Evolutionary conservation across 2,888 invertebrate genomes (phyloP).

Genomic region (Drosophila gaucha): DNA sequence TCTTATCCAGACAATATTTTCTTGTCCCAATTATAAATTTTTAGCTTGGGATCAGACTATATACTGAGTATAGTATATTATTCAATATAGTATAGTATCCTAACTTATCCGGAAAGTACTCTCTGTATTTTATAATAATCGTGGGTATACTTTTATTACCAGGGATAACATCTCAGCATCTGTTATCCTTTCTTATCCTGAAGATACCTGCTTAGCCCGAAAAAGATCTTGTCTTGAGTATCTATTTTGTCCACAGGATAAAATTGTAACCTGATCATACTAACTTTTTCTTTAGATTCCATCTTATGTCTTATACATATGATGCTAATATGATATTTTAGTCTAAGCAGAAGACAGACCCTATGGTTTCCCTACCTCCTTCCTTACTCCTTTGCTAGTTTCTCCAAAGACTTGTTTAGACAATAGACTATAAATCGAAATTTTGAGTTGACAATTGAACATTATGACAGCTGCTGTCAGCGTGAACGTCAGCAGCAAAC

Average conservation of each 20-base stretch:
- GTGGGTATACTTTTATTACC: too few species aligned
- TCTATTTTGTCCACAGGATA: too few species aligned
- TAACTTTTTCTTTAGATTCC: background rate
- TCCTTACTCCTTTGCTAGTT: too few species aligned
- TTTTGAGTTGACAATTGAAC: background rate
- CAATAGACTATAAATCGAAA: background rate
- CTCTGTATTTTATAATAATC: too few species aligned
- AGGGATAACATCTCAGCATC: too few species aligned
- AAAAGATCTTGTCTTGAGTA: too few species aligned
- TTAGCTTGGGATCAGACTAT: too few species aligned
- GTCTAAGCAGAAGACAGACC: background rate
- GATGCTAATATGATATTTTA: background rate
- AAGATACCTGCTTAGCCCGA: background rate
- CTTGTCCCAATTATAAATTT: too few species aligned
- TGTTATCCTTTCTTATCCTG: background rate
- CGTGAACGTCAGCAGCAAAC: constrained; percentile 2
- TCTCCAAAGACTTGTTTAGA: background rate
- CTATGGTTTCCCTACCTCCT: too few species aligned
- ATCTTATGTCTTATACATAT: background rate
- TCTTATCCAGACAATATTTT: too few species aligned
- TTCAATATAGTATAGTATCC: background rate
- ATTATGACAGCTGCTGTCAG: constrained; percentile 17
- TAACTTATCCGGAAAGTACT: background rate
- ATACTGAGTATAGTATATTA: background rate
- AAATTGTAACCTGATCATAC: background rate